Base-by-base conservation (phyloP, 1,140 invertebrate species). In the Scylla paramamosain region DNA sequence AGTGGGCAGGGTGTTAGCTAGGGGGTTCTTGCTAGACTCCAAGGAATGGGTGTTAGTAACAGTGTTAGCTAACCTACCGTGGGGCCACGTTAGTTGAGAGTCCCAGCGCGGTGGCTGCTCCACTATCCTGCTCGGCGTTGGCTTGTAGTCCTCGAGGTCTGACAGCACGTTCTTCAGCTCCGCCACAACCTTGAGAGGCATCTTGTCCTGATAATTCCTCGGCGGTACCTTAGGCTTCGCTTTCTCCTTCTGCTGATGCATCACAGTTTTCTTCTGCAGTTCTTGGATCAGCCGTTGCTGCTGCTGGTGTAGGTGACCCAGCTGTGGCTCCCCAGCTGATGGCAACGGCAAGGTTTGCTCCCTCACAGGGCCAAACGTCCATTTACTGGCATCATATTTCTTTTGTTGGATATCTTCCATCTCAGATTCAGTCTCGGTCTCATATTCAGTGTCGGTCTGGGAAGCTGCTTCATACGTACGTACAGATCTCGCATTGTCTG, bases 161-260 rank as follows among this genome's bases (percentile, higher is more conserved):
- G 96, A 93, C 25, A 96, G 67, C 12, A 96, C 84, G 16, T 86
- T 94, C 88, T 96, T 96, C 86, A 96, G 52, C 91, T 96, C 96
- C 1, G 94, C 88, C 91, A 96, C 95, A 16, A 96, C 96, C 52
- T 94, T 90, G 83, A 96, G 31, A 28, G 96, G 96, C 96, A 96
- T 96, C 52, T 95, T 96, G 29, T 96, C 91, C 52, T 96, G 95
- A 88, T 94, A 95, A 8, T 95, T 95, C 4, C 93, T 86, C 0
- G 95, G 95, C 16, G 95, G 95, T 20, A 86, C 94, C 25, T 83
- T 86, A n/a, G 91, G 84, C 1, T 87, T 91, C 12, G 91, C 90
- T 45, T 92, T 94, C 59, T 92, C 25, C 46, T 82, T 91, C 29
- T 82, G 31, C 94, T 89, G 90, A 4, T 95, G 94, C 94, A 92